Conservation (phyloP, 2,888 invertebrate species). For the Hoplodrina ambigua region DNA sequence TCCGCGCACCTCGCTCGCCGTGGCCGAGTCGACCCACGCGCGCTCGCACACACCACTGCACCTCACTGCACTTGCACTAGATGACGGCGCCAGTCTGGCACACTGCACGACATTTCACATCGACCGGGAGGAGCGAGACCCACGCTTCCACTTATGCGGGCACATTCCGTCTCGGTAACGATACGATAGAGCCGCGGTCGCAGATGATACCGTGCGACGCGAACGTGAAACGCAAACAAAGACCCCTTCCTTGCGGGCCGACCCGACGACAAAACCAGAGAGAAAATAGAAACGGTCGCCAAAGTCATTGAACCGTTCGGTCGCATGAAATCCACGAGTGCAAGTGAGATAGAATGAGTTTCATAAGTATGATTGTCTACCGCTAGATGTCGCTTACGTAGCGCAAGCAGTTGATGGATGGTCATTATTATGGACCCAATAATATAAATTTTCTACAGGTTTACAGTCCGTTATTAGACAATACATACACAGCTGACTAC, state of each 20-base stretch:
- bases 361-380: constrained; percentile 45
- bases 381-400: constrained; percentile 77
- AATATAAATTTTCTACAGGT: constrained; percentile 1
- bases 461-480: background rate
- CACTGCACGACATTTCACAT: constrained; percentile 88
- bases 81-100: constrained; percentile 87
- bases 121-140: constrained; percentile 87
- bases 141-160: constrained; percentile 88
- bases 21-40: constrained; percentile 87
- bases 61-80: constrained; percentile 89
- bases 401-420: constrained; percentile 32
- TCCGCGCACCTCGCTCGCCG: constrained; percentile 87
- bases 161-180: constrained; percentile 89
- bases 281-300: constrained; percentile 90
- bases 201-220: constrained; percentile 86
- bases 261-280: constrained; percentile 89
- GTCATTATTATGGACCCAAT: constrained; percentile 76
- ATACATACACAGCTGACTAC: constrained; percentile 10
- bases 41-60: constrained; percentile 87
- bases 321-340: constrained; percentile 79
- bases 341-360: constrained; percentile 80
- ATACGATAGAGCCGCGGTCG: constrained; percentile 82
- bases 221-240: constrained; percentile 90
- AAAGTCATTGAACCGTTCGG: constrained; percentile 90
- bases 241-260: constrained; percentile 85